Base-by-base conservation (phyloP, 2,888 invertebrate species). In the Eumacrocentrus americanus region DNA sequence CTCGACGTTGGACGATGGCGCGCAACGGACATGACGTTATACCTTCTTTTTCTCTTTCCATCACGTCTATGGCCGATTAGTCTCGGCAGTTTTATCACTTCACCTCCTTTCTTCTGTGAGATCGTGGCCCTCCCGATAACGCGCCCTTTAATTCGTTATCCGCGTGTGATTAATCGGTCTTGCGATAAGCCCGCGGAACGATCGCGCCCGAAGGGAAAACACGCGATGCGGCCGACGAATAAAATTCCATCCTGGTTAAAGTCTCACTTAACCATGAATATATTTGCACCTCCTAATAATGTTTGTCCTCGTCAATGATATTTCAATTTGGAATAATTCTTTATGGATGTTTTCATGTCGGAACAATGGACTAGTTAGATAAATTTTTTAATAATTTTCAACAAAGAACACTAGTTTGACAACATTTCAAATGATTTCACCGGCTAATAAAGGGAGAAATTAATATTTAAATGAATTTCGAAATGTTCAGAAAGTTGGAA, bases 71-170 rank as follows among this genome's bases (percentile, higher is more conserved):
- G 52, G 56, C 60, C 60, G 61, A 65, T 65, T 62, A 65, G 67
- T 58, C 60, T 56, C 57, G 48, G 54, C 60, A 62, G 63, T 65
- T 67, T 67, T 67, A 67, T 67, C 67, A 67, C 63, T 67, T 61
- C 62, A 48, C 60, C 54, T 67, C 57, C 62, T 65, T 63, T 63
- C 63, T 63, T 63, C 59, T 51, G 48, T 38, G 51, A 60, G 67
- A 65, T 65, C 20, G 58, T 62, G 55, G 34, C 22, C n/a, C 44
- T 20, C 14, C 46, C 29, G 67, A 67, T 67, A 65, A 58, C 47
- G 44, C 56, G 61, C 58, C 63, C 67, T 67, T 65, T 65, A 67
- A 67, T 67, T 62, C 67, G 61, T 67, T 67, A 67, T 67, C 67
- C 62, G 53, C 48, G 48, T 42, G 67, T 67, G 67, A 67, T 67